These are phyloP conservation scores for Edolisoma coerulescens DNA, from an alignment of 2,113 vertebrate genomes.

Conservation along the genomic window DNA sequence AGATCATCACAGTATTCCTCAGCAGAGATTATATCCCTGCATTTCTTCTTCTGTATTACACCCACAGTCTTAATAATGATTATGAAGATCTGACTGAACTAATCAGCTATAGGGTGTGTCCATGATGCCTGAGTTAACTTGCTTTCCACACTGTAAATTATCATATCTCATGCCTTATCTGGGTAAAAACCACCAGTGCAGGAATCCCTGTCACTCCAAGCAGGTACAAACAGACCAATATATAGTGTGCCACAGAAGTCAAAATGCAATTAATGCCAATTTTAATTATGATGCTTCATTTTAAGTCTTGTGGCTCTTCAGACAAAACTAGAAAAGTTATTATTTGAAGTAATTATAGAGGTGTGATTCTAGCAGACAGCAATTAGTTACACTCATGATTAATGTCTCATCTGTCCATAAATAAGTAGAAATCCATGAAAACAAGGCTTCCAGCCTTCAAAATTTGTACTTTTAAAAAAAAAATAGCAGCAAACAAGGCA, in stretches of 20 bases:
- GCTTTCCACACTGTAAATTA: neutral
- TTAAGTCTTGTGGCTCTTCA: neutral
- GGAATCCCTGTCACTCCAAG: neutral
- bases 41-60: neutral
- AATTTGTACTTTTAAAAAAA: neutral
- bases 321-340: neutral
- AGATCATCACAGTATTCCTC: neutral
- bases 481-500: neutral
- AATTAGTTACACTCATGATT: neutral
- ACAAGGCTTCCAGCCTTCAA: neutral
- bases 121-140: accelerated
- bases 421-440: neutral
- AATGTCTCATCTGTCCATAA: neutral
- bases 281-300: neutral
- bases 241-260: accelerated
- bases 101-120: neutral
- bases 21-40: neutral
- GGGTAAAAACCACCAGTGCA: neutral
- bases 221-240: neutral
- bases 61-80: neutral
- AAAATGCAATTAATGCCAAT: neutral
- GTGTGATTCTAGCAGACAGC: neutral
- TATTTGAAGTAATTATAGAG: neutral
- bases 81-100: neutral
- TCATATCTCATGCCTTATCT: neutral